These are phyloP conservation scores for Agrochola macilenta DNA, from an alignment of 2,888 invertebrate species.

Conservation along the genomic window DNA sequence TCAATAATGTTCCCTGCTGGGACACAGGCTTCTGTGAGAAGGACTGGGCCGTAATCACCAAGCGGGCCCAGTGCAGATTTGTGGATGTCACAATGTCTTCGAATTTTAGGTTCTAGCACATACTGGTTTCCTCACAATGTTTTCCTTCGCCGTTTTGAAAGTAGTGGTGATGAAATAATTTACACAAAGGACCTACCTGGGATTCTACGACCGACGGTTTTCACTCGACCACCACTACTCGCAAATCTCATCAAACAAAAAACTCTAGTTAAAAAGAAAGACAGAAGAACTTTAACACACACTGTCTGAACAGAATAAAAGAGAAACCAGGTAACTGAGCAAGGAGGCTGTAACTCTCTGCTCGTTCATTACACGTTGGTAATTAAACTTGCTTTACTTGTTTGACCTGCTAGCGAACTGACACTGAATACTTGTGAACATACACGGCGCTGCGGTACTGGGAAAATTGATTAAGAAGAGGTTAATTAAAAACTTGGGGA, in stretches of 20 bases:
- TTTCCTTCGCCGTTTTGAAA: neutral
- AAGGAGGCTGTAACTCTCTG: slow-evolving; percentile 15
- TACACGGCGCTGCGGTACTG: neutral
- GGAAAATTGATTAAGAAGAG: slow-evolving; percentile 5
- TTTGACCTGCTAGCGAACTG: slow-evolving; percentile 74
- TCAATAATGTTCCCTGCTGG: neutral
- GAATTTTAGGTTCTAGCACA: neutral
- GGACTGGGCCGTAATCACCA: neutral
- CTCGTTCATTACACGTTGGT: slow-evolving; percentile 58
- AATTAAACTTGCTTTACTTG: slow-evolving; percentile 72
- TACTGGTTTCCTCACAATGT: neutral
- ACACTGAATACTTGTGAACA: slow-evolving; percentile 34
- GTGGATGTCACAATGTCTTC: neutral
- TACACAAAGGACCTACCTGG: too few relatives aligned
- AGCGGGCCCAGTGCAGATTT: neutral
- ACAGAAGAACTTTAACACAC: neutral
- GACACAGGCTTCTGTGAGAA: too few relatives aligned
- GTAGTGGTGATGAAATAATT: neutral
- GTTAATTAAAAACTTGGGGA: slow-evolving; percentile 2
- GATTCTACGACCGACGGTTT: neutral
- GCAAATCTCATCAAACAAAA: neutral
- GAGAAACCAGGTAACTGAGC: slow-evolving; percentile 13
- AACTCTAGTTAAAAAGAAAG: neutral
- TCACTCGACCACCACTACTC: neutral
- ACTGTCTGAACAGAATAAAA: slow-evolving; percentile 20